Base-by-base conservation (phyloP, 2,888 invertebrate genomes). In the Hesperia comma region DNA sequence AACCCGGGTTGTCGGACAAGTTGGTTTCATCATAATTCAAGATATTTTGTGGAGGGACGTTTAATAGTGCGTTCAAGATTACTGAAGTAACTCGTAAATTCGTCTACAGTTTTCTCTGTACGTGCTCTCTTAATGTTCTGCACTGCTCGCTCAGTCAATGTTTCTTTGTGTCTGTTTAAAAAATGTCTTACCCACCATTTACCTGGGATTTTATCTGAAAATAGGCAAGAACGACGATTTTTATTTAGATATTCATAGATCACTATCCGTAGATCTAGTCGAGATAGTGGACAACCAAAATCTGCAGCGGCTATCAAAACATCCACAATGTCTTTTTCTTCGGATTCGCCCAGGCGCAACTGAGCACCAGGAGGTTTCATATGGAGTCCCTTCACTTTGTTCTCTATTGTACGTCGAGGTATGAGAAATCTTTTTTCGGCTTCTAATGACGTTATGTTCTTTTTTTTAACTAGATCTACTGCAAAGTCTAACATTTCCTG, bases 21-120 rank as follows among this genome's bases (percentile, higher is more conserved):
- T 75, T 74, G 0, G 72, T 75, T 53, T 74, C 74, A 53, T 75
- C 74, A 15, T 67, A 71, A 49, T 72, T 75, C 0, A 72, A 1
- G 14, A 75, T 72, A 61, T 37, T 37, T 37, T 37, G 37, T 37
- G 72, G 61, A 46, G 43, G 43, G 7, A 46, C 43, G 43, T 40
- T 10, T 58, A 14, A 57, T 49, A 51, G 63, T 63, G 51, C 57
- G 56, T 57, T 51, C 63, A 63, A 63, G 57, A 57, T 63, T 68
- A 68, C 33, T 68, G 17, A 33, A 63, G 15, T 46, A 46, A 46
- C 15, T 46, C 15, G 4, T 41, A 6, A 71, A 49, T 57, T 70
- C 70, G 3, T 63, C 46, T 5, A 63, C 54, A 21, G 68, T 63
- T 70, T 71, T 70, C 55, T 68, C 62, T 1, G 73, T 70, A 32